Evolutionary conservation across 2,797 vertebrate genomes (phyloP).

Genomic region (Okamejei kenojei): DNA sequence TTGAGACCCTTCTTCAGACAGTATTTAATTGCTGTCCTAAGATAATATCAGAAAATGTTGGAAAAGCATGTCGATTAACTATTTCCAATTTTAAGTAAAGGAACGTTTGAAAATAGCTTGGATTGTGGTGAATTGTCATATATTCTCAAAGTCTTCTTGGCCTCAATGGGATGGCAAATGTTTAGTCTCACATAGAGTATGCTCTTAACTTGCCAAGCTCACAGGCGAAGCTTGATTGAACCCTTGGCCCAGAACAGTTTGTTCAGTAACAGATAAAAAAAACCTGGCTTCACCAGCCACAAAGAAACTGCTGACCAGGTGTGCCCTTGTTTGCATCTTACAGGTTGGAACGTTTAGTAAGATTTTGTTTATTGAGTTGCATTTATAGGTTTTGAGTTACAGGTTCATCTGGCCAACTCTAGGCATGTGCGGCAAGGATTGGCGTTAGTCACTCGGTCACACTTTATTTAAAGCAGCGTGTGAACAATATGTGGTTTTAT

Average conservation of each 20-base stretch:
- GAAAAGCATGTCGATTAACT: neutral
- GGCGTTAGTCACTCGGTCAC: neutral
- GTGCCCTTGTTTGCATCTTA: constrained; percentile 8
- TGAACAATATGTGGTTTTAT: neutral
- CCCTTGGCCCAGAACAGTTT: neutral
- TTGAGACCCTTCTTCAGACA: no score
- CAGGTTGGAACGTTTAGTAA: neutral
- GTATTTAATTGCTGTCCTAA: neutral
- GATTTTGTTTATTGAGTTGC: neutral
- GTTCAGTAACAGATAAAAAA: neutral
- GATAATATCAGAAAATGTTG: no score
- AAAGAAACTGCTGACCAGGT: neutral
- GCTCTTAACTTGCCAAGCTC: neutral
- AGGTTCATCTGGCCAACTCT: neutral
- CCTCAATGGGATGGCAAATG: neutral
- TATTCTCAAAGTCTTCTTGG: neutral
- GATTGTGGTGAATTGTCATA: neutral
- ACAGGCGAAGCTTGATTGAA: neutral
- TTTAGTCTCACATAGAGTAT: neutral
- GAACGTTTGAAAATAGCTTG: neutral
- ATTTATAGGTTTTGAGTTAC: no score
- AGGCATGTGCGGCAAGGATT: neutral
- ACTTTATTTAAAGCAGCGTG: neutral
- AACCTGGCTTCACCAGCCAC: neutral
- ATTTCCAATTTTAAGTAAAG: neutral